Percentiles rank a stretch among this genome's conserved stretches.
These are phyloP conservation scores for Drosophila lacicola DNA, from an alignment of 2,888 invertebrate species.

Conservation along the genomic window DNA sequence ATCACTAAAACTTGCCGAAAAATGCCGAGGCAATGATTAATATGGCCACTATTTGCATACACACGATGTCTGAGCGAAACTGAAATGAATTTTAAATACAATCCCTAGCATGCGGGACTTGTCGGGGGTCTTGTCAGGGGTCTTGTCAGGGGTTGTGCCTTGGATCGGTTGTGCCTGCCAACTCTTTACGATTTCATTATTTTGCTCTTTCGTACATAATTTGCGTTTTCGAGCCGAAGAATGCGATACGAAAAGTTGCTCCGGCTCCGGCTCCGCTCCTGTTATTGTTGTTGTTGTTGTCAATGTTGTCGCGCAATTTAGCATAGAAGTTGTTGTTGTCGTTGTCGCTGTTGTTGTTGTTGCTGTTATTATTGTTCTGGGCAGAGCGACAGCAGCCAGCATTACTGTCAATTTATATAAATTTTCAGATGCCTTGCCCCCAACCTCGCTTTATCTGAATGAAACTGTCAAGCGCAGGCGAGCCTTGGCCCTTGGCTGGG, in stretches of 20 bases:
- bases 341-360: constrained; percentile 63
- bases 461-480: constrained; percentile 60
- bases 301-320: constrained; percentile 60
- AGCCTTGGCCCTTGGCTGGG: constrained; percentile 1
- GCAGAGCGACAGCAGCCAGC: constrained; percentile 53
- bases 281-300: constrained; percentile 15
- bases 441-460: constrained; percentile 36
- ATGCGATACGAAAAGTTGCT: constrained; percentile 61
- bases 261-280: background rate
- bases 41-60: constrained; percentile 74
- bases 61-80: constrained; percentile 58
- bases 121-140: background rate
- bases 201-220: constrained; percentile 74
- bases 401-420: constrained; percentile 79
- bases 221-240: constrained; percentile 58
- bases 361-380: constrained; percentile 56
- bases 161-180: constrained; percentile 42
- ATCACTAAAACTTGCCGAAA: constrained; percentile 34
- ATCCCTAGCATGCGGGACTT: constrained; percentile 6
- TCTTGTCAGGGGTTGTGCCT: background rate
- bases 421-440: constrained; percentile 55
- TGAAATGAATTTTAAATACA: constrained; percentile 64
- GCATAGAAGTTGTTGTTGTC: constrained; percentile 60
- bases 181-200: constrained; percentile 79
- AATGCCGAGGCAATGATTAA: constrained; percentile 61